A percentile compares a stretch with the other conserved stretches of the same genome.
These are phyloP conservation scores for Candidula unifasciata DNA, from an alignment of 2,888 invertebrate species.

Conservation along the genomic window DNA sequence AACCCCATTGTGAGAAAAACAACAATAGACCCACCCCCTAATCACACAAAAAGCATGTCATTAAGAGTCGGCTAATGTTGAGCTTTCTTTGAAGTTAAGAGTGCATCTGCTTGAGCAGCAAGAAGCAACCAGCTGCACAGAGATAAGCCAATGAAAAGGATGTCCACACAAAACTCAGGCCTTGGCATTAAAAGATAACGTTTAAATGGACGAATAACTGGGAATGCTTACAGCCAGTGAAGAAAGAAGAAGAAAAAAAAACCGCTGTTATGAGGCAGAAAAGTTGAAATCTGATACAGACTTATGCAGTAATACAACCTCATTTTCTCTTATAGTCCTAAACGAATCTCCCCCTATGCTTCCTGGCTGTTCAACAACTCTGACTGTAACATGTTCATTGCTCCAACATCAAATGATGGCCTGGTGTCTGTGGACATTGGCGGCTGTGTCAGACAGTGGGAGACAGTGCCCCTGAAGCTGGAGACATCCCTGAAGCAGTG, in stretches of 20 bases:
- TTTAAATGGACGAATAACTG: no score
- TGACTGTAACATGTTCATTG: conserved; percentile 78
- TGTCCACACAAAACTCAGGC: no score
- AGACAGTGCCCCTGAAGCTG: conserved; percentile 79
- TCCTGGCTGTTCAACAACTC: conserved; percentile 79
- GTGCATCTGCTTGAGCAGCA: no score
- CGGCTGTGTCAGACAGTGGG: conserved; percentile 81
- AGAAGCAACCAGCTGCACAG: no score
- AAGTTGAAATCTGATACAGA: not conserved
- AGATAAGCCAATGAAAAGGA: no score
- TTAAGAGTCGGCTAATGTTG: no score
- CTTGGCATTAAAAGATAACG: no score
- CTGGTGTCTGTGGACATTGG: conserved; percentile 81
- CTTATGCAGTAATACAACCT: not conserved
- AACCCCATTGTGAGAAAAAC: no score
- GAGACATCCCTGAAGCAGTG: conserved; percentile 79
- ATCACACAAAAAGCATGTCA: no score
- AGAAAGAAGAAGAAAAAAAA: not conserved
- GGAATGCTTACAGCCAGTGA: not conserved
- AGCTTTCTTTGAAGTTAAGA: no score
- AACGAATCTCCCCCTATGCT: conserved; percentile 79
- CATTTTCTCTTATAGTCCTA: conserved; percentile 31
- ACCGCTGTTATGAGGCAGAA: not conserved
- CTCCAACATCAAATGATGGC: conserved; percentile 79
- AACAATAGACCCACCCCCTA: no score